Evolutionary conservation across 2,113 vertebrate genomes (phyloP).

Genomic region (Peromyscus leucopus): DNA sequence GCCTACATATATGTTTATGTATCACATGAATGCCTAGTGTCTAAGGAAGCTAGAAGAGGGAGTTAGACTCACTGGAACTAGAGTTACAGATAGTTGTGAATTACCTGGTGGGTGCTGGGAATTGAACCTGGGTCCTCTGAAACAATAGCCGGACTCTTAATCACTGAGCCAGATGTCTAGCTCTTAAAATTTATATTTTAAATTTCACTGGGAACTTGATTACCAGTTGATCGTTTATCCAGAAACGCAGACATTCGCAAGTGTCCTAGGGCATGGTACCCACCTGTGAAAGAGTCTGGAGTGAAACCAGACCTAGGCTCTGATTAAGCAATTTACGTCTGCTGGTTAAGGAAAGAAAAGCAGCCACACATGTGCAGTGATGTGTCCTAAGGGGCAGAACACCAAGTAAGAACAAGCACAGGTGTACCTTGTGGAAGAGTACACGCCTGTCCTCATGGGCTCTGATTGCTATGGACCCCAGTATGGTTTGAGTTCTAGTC

Average conservation of each 20-base stretch:
- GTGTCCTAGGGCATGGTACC: not conserved
- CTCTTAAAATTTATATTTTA: not conserved
- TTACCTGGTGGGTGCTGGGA: not conserved
- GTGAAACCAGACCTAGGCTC: not conserved
- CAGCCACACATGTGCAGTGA: not conserved
- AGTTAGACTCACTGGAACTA: not conserved
- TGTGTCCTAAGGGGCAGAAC: not conserved
- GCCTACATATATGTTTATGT: not conserved
- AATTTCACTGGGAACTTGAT: not conserved
- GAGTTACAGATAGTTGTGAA: not conserved
- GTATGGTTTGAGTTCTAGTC: not conserved
- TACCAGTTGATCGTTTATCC: not conserved
- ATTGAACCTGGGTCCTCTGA: not conserved
- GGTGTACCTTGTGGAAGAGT: not conserved
- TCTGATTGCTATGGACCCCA: not conserved
- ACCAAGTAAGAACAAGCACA: not conserved
- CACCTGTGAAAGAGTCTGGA: not conserved
- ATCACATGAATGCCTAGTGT: not conserved
- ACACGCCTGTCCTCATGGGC: rapidly evolving
- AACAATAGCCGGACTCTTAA: not conserved
- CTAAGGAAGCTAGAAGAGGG: not conserved
- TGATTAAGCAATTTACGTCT: not conserved
- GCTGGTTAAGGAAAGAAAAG: not conserved
- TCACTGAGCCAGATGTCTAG: not conserved
- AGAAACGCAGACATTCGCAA: not conserved